phyloP scores from a whole-genome alignment of 2,797 vertebrate species.

The Distichodus sexfasciatus region DNA sequence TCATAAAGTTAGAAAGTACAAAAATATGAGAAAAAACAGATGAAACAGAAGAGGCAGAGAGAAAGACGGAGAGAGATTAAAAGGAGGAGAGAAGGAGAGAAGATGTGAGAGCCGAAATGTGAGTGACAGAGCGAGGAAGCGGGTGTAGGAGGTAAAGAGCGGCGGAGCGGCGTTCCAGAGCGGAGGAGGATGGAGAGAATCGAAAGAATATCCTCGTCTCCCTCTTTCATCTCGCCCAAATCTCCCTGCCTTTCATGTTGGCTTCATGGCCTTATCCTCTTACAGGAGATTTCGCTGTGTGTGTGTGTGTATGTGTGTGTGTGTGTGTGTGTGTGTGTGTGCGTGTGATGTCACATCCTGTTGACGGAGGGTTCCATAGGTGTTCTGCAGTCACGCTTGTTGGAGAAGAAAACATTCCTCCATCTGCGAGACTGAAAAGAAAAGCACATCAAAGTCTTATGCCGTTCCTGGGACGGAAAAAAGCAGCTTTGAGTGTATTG shows the following conservation, averaged over 20 bases:
- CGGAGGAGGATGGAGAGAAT: constrained; percentile 40
- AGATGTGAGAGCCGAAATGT: not conserved
- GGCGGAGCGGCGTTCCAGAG: constrained; percentile 17
- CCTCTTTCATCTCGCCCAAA: constrained; percentile 40
- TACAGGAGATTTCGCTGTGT: constrained; percentile 60
- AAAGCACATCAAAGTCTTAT: constrained; percentile 18
- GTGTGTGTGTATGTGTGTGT: constrained; percentile 46
- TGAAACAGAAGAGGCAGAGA: not conserved
- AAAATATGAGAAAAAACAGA: not conserved
- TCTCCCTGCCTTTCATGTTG: constrained; percentile 66
- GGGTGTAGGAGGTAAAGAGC: constrained; percentile 27
- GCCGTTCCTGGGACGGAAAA: constrained; percentile 20
- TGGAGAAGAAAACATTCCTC: not conserved
- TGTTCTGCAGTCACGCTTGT: not conserved
- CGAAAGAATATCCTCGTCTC: constrained; percentile 37
- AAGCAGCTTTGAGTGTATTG: constrained; percentile 1
- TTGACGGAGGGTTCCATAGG: constrained; percentile 7
- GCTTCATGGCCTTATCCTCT: constrained; percentile 73
- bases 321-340: not conserved
- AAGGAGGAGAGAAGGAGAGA: not conserved
- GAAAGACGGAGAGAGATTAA: not conserved
- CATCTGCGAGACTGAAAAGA: constrained; percentile 4
- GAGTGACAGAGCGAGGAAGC: constrained; percentile 25
- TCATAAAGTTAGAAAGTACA: not conserved
- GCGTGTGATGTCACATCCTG: constrained; percentile 29